Conservation (phyloP, 2,888 invertebrate genomes). For the Aporophyla nigra region DNA sequence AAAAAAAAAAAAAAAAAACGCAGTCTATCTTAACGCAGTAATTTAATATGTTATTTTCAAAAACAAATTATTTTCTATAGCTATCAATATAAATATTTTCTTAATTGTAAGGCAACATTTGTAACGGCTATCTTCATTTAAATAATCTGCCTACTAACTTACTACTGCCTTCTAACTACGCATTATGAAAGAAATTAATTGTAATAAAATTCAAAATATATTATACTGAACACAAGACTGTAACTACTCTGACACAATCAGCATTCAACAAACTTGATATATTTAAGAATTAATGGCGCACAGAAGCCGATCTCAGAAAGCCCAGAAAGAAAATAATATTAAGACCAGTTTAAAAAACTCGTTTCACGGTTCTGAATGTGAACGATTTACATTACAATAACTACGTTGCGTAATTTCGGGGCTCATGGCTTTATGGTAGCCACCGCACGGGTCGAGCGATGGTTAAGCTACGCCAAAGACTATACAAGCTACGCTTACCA, state of each 20-base stretch:
- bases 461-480: too few relatives aligned
- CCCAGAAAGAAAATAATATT: slow-evolving; percentile 40
- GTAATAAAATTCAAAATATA: slow-evolving; percentile 26
- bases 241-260: slow-evolving; percentile 33
- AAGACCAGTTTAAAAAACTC: slow-evolving; percentile 53
- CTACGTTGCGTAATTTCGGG: slow-evolving; percentile 45
- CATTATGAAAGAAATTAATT: slow-evolving; percentile 15
- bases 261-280: slow-evolving; percentile 31
- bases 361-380: slow-evolving; percentile 46
- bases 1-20: too few relatives aligned
- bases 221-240: slow-evolving; percentile 2
- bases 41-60: neutral
- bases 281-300: slow-evolving; percentile 42
- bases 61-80: neutral
- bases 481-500: too few relatives aligned
- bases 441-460: too few relatives aligned
- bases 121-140: slow-evolving; percentile 6
- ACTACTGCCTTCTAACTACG: slow-evolving; percentile 12
- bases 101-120: slow-evolving; percentile 1
- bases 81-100: neutral
- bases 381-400: slow-evolving; percentile 49
- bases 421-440: too few relatives aligned
- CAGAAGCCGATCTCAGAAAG: slow-evolving; percentile 22
- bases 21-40: neutral
- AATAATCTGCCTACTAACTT: slow-evolving; percentile 9